phyloP scores from a whole-genome alignment of 1,140 invertebrate genomes.

The Delia radicum region DNA sequence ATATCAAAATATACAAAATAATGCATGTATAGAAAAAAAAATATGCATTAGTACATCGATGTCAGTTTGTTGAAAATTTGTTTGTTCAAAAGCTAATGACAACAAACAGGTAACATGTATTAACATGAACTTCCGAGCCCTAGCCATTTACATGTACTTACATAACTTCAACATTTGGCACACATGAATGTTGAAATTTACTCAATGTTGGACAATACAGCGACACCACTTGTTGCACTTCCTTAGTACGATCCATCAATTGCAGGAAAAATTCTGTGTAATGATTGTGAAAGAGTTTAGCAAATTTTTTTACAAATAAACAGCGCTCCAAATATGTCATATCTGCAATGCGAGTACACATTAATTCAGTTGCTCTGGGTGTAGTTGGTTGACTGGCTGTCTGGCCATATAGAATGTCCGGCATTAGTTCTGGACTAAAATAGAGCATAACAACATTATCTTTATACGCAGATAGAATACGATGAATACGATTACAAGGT shows the following conservation, averaged over 20 bases:
- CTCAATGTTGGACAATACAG: not conserved
- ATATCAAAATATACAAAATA: no score
- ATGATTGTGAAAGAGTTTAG: constrained; percentile 11
- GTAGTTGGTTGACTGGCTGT: not conserved
- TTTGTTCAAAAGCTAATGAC: no score
- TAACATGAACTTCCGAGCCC: no score
- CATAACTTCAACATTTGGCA: constrained; percentile 21
- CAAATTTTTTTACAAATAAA: constrained; percentile 10
- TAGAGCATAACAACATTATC: constrained; percentile 17
- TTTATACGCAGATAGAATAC: not conserved
- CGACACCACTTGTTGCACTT: not conserved
- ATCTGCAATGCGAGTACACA: not conserved
- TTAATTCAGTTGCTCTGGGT: not conserved
- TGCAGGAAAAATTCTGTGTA: constrained; percentile 15
- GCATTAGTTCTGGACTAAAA: not conserved
- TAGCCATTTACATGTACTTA: not conserved
- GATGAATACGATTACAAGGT: constrained; percentile 2
- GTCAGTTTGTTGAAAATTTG: no score
- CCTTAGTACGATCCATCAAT: not conserved
- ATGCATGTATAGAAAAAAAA: no score
- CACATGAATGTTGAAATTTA: constrained; percentile 23
- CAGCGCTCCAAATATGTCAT: not conserved
- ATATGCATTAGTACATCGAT: no score
- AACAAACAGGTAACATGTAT: no score
- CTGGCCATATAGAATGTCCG: not conserved